These are phyloP conservation scores for Dichetophora obliterata DNA, from an alignment of 2,888 invertebrate genomes.

Conservation along the genomic window DNA sequence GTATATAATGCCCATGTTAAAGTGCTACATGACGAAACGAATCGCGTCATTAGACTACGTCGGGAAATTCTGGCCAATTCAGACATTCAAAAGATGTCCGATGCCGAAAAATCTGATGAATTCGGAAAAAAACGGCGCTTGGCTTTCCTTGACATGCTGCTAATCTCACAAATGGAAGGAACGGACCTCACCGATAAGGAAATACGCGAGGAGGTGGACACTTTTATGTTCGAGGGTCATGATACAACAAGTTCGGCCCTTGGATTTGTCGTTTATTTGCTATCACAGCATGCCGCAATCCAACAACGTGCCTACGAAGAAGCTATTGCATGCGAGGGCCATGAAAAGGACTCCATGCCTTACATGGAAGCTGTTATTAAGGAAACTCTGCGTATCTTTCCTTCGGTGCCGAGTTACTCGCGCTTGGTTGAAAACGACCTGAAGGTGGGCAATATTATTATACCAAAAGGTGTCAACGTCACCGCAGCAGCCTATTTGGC, in stretches of 20 bases:
- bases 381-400: slow-evolving; percentile 73
- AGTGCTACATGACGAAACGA: slow-evolving; percentile 63
- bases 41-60: slow-evolving; percentile 62
- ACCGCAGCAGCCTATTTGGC: slow-evolving; percentile 68
- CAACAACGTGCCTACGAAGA: slow-evolving; percentile 71
- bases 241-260: slow-evolving; percentile 73
- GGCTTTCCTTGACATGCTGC: slow-evolving; percentile 71
- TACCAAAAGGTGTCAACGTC: slow-evolving; percentile 69
- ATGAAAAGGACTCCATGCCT: slow-evolving; percentile 67
- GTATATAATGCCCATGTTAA: slow-evolving; percentile 54
- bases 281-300: slow-evolving; percentile 71
- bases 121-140: slow-evolving; percentile 65
- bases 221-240: slow-evolving; percentile 74
- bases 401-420: slow-evolving; percentile 72
- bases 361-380: slow-evolving; percentile 74
- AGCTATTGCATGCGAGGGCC: slow-evolving; percentile 63
- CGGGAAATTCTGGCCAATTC: slow-evolving; percentile 57
- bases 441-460: slow-evolving; percentile 63
- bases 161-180: slow-evolving; percentile 70
- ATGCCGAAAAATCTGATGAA: slow-evolving; percentile 52
- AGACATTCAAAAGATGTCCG: slow-evolving; percentile 49
- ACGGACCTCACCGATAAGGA: slow-evolving; percentile 69
- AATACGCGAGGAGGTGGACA: slow-evolving; percentile 73
- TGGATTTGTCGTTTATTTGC: slow-evolving; percentile 71
- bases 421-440: slow-evolving; percentile 70